Conservation (phyloP, 2,888 invertebrate genomes). For the Mesorhabditis belari region DNA sequence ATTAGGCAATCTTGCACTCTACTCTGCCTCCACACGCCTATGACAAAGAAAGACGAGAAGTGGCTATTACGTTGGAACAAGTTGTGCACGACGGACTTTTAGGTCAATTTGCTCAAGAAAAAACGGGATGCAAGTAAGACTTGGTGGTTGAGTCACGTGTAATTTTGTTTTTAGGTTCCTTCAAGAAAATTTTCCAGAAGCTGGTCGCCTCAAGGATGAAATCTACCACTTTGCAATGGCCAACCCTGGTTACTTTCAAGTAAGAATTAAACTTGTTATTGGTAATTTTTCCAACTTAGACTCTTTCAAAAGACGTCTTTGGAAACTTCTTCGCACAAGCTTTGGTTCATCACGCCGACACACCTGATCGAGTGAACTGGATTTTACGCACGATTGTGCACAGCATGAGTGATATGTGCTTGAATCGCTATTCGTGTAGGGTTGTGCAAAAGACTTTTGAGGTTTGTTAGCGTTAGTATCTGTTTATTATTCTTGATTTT, state of each 20-base stretch:
- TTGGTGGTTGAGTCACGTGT: neutral
- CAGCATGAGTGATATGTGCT: slow-evolving; percentile 28
- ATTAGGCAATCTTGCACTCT: too few relatives aligned
- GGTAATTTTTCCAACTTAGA: slow-evolving; percentile 8
- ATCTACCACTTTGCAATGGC: neutral
- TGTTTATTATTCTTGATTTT: neutral
- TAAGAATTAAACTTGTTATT: too few relatives aligned
- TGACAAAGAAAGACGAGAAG: too few relatives aligned
- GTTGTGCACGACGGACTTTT: too few relatives aligned
- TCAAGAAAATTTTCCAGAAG: neutral
- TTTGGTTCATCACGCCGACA: slow-evolving; percentile 21
- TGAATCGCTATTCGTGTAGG: slow-evolving; percentile 42
- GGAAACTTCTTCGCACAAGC: slow-evolving; percentile 39
- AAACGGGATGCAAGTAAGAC: neutral
- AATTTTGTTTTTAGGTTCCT: neutral
- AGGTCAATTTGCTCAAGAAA: neutral
- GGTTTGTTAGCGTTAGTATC: slow-evolving; percentile 7
- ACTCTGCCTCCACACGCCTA: too few relatives aligned
- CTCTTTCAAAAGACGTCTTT: slow-evolving; percentile 35
- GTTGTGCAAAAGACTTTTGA: slow-evolving; percentile 43
- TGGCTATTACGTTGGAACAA: too few relatives aligned
- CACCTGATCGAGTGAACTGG: slow-evolving; percentile 10
- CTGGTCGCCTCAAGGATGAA: neutral
- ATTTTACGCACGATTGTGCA: slow-evolving; percentile 9
- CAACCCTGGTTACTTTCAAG: neutral